phyloP scores from a whole-genome alignment of 2,888 invertebrate species.

The Tiliacea aurago region DNA sequence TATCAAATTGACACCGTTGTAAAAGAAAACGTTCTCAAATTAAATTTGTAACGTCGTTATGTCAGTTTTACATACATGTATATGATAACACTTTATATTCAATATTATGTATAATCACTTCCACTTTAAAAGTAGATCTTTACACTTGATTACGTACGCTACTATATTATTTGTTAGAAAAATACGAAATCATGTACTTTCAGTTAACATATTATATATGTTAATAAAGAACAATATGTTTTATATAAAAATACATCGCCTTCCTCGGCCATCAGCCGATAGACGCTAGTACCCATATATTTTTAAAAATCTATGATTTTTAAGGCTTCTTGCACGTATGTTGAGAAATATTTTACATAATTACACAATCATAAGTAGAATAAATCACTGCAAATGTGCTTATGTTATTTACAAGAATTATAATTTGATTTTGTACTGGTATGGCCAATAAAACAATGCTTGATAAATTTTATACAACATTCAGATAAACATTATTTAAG shows the following conservation, averaged over 20 bases:
- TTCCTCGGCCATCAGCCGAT: constrained; percentile 81
- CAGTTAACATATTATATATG: constrained; percentile 90
- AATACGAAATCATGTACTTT: constrained; percentile 90
- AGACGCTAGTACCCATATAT: constrained; percentile 88
- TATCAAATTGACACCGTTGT: constrained; percentile 67
- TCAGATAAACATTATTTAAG: constrained; percentile 79
- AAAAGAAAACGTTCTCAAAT: constrained; percentile 84
- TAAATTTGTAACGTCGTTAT: constrained; percentile 82
- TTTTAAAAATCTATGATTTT: constrained; percentile 90
- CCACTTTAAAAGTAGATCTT: constrained; percentile 85
- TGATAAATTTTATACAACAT: constrained; percentile 80
- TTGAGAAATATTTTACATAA: constrained; percentile 87
- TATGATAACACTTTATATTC: constrained; percentile 74
- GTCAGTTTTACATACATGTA: constrained; percentile 76
- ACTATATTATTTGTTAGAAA: constrained; percentile 88
- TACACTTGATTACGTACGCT: constrained; percentile 82
- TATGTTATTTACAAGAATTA: constrained; percentile 86
- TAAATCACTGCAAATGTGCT: constrained; percentile 85
- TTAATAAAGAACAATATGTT: constrained; percentile 90
- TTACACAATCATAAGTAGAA: constrained; percentile 86
- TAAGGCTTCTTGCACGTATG: constrained; percentile 89
- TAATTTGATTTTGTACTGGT: constrained; percentile 86
- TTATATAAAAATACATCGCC: constrained; percentile 90
- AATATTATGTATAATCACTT: constrained; percentile 80
- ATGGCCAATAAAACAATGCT: constrained; percentile 83